Conservation (phyloP, 2,113 vertebrate species). For the Eurystomus gularis region DNA sequence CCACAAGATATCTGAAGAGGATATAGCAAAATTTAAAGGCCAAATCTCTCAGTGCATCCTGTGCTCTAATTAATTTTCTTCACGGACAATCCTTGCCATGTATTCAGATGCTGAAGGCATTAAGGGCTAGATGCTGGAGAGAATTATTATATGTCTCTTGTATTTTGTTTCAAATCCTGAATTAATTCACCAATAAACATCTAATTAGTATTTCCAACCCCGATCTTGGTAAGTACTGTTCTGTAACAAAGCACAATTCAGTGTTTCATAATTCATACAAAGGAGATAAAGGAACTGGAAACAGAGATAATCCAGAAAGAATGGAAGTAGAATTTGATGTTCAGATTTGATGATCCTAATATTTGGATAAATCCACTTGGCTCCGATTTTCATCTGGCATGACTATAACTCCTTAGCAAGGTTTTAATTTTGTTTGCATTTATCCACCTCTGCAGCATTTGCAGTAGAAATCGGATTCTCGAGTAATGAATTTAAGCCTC, state of each 20-base stretch:
- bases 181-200: not conserved
- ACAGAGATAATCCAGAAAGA: not conserved
- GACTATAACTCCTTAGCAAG: not conserved
- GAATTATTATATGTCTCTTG: not conserved
- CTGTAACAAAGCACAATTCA: not conserved
- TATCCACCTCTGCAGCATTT: not conserved
- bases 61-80: not conserved
- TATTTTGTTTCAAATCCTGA: not conserved
- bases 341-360: not conserved
- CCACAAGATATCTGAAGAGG: not conserved
- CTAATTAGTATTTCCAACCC: not conserved
- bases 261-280: not conserved
- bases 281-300: not conserved
- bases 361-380: not conserved
- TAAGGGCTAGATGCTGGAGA: not conserved
- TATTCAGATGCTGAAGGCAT: not conserved
- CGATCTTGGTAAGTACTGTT: not conserved
- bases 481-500: not conserved
- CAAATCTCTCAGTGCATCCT: not conserved
- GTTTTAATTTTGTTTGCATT: not conserved
- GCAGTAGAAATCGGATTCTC: not conserved
- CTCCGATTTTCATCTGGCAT: not conserved
- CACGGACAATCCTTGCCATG: not conserved
- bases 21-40: not conserved
- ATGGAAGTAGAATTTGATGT: not conserved